phyloP scores from a whole-genome alignment of 2,797 vertebrate species.

The Eospalax fontanierii region DNA sequence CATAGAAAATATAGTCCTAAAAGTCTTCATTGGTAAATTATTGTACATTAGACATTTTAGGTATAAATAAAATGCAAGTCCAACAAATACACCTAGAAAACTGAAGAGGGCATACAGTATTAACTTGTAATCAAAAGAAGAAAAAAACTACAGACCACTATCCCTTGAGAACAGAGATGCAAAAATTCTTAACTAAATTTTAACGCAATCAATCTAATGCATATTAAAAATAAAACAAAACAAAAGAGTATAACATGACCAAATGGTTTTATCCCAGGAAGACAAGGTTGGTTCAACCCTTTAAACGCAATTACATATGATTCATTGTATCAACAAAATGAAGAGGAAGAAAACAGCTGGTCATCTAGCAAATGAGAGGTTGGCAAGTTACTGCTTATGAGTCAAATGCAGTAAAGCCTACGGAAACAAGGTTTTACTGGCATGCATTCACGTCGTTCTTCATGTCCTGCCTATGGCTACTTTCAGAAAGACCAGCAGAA shows the following conservation, averaged over 20 bases:
- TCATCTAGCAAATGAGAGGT: neutral
- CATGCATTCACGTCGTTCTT: neutral
- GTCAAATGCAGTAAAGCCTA: neutral
- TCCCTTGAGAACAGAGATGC: neutral
- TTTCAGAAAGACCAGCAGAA: too few relatives aligned
- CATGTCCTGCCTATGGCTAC: neutral
- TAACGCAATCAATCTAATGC: neutral
- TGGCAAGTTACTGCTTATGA: neutral
- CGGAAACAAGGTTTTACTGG: neutral
- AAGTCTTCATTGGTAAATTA: neutral
- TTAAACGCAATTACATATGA: too few relatives aligned
- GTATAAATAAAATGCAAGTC: neutral
- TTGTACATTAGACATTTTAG: neutral
- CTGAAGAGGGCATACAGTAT: neutral
- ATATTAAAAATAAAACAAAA: neutral
- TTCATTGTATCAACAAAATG: neutral
- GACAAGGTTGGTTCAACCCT: neutral
- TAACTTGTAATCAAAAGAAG: neutral
- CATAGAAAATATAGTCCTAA: neutral
- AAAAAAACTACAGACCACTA: neutral
- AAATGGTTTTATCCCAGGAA: neutral
- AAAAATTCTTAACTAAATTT: neutral
- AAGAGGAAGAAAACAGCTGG: neutral
- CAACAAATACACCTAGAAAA: neutral
- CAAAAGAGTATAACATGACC: neutral